Percentiles rank a stretch among this genome's conserved stretches.
phyloP scores from a whole-genome alignment of 1,140 invertebrate genomes.

The Arion vulgaris region DNA sequence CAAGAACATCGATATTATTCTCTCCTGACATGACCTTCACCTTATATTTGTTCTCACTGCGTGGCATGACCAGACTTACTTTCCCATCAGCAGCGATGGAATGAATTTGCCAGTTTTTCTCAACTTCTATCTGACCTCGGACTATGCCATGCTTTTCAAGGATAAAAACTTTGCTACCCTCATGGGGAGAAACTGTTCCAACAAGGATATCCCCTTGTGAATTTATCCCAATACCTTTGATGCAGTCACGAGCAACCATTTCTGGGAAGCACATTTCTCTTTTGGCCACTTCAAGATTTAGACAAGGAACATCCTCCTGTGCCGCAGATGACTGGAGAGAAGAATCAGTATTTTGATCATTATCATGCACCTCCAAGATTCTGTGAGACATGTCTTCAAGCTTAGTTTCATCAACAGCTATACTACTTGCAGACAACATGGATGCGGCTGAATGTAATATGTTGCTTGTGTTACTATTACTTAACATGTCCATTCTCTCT shows the following conservation, averaged over 20 bases:
- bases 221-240: conserved; percentile 65
- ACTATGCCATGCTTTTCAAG: conserved; percentile 65
- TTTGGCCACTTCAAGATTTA: conserved; percentile 51
- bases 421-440: background rate
- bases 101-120: conserved; percentile 60
- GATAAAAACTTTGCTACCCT: conserved; percentile 55
- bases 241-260: conserved; percentile 56
- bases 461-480: conserved; percentile 45
- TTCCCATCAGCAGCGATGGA: conserved; percentile 64
- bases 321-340: conserved; percentile 41
- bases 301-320: conserved; percentile 39
- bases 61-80: conserved; percentile 57
- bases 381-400: conserved; percentile 50
- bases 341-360: conserved; percentile 50
- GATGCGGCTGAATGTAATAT: conserved; percentile 10
- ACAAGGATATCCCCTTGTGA: conserved; percentile 61
- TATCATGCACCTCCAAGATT: background rate
- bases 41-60: conserved; percentile 65
- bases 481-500: conserved; percentile 36
- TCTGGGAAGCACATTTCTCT: conserved; percentile 54
- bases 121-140: conserved; percentile 57
- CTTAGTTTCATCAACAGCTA: conserved; percentile 45
- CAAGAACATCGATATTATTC: conserved; percentile 53
- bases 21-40: conserved; percentile 61
- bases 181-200: conserved; percentile 49